Evolutionary conservation across 2,797 vertebrate genomes (phyloP), one percentile per base, ranked within the genome.

Genomic region (Danio albolineatus): DNA sequence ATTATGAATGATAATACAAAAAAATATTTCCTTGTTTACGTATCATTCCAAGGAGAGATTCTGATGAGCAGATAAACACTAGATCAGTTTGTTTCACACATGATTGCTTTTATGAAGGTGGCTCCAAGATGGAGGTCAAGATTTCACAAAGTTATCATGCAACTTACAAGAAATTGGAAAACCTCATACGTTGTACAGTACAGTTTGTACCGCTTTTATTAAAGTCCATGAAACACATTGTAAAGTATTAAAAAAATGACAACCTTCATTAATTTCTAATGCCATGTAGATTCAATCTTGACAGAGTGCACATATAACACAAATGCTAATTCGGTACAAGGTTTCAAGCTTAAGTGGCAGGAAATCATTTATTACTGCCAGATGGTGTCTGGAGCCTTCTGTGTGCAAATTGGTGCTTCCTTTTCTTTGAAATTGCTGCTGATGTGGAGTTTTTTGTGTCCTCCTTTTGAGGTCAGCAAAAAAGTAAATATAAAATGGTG

Each of bases 331-430:
- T 79, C 71, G 46, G 57, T 53, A 43, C 44, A 36, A 59, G 64
- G 57, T 14, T 53, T 39, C 56, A 59, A 51, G 28, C 4, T 70
- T 76, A 54, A 57, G 69, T 41, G n/a, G 69, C 54, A 70, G 66
- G 81, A 79, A 76, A 67, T 57, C 2, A 57, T 71, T 28, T 73
- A n/a, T 51, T 46, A 59, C 39, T 48, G 56, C 62, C 77, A 77
- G 56, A 71, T 77, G 80, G 60, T 21, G 14, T 78, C 36, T 72
- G 16, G 8, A 62, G 38, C 57, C 76, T 62, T 84, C 57, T 65
- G 64, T 67, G 67, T 66, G 54, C 17, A 60, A 73, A 46, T 39
- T 39, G 60, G 59, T 67, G 54, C 56, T 57, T 80, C 60, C 78
- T 51, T 53, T 60, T 21, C 4, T 19, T 4, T 60, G 9, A n/a